Evolutionary conservation across 2,113 vertebrate species (phyloP), one percentile per base, ranked within the genome.

Genomic region (Nothoprocta perdicaria): DNA sequence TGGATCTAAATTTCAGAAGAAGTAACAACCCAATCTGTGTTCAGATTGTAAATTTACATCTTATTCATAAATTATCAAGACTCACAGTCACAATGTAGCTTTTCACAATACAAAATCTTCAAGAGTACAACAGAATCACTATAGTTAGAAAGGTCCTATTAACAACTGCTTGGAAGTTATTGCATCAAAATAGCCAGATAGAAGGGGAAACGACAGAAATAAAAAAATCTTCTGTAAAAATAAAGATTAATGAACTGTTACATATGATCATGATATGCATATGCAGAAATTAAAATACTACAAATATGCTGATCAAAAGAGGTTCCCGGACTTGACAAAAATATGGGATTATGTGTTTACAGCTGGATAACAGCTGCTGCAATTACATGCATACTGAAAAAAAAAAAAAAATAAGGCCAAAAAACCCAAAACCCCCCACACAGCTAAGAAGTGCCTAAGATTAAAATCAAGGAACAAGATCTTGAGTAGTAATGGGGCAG

Each of bases 21-120:
- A 0, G 0, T 27, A 22, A 80, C 33, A 68, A 35, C 3, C 24
- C n/a, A 58, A n/a, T 31, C 78, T 27, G 60, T 0, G 1, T 43
- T 71, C 22, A 75, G 29, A 31, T 3, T 3, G 57, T 12, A 68
- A 46, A 73, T 43, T 12, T 33, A 17, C 45, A 40, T 18, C 21
- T 65, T 81, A 72, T 62, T 50, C 43, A 67, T 10, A 63, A 33
- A 74, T 12, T 46, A 14, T 24, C 22, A 57, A 62, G 45, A 53
- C 7, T 11, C 12, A 66, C 2, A 57, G 22, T 4, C 29, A 81
- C 1, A 8, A 71, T 66, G 12, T 48, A 81, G 12, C 29, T 75
- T 84, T 26, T 72, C 11, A 38, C 14, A 10, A 26, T 75, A 84
- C 15, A 81, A 79, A 84, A 45, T 62, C 46, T 67, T 45, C 29